phyloP scores from a whole-genome alignment of 2,797 vertebrate genomes.

The Alectoris magna region DNA sequence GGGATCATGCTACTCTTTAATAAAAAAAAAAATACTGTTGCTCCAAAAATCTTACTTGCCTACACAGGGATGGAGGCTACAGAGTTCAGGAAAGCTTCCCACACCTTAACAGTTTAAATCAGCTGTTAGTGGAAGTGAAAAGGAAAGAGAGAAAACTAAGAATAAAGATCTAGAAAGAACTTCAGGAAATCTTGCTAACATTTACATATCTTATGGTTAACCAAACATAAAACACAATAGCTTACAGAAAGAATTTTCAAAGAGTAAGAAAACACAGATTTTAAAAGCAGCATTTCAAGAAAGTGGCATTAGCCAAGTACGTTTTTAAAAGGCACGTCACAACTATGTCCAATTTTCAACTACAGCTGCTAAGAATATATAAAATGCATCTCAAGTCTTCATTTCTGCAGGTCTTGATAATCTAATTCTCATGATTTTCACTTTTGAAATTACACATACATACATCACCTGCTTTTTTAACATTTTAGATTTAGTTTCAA shows the following conservation, averaged over 20 bases:
- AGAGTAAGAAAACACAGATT: constrained; percentile 37
- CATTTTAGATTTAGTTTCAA: background rate
- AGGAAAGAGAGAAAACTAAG: constrained; percentile 85
- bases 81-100: constrained; percentile 87
- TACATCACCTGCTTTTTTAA: background rate
- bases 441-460: background rate
- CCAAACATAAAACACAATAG: constrained; percentile 22
- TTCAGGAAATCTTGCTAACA: constrained; percentile 75
- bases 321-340: background rate
- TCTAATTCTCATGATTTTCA: background rate
- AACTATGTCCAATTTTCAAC: background rate
- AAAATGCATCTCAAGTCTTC: background rate
- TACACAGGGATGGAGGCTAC: constrained; percentile 83
- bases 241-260: constrained; percentile 20
- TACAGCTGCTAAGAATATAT: background rate
- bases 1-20: constrained; percentile 80
- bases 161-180: constrained; percentile 77
- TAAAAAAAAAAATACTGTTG: constrained; percentile 73
- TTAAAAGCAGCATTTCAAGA: constrained; percentile 36
- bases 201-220: constrained; percentile 22
- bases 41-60: constrained; percentile 87
- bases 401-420: background rate
- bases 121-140: constrained; percentile 92
- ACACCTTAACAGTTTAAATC: constrained; percentile 92
- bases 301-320: background rate